A percentile compares a stretch with the other conserved stretches of the same genome.
These are phyloP conservation scores for Tetheella fluctuosa DNA, from an alignment of 2,888 invertebrate species.

Conservation along the genomic window DNA sequence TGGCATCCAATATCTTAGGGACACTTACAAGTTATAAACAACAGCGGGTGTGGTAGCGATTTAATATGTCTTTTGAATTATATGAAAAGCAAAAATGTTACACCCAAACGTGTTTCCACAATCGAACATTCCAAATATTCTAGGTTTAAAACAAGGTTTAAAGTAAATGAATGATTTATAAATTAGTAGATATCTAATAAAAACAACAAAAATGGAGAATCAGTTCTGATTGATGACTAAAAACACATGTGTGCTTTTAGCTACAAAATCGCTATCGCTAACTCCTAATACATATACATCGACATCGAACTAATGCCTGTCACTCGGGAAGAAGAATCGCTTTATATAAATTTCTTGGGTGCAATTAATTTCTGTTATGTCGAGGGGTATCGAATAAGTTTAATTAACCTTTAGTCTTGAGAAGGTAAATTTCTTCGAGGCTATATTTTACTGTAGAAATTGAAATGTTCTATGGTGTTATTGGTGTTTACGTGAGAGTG, in stretches of 20 bases:
- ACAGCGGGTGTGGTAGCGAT: conserved; percentile 19
- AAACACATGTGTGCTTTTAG: not conserved
- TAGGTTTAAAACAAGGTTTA: too few relatives aligned
- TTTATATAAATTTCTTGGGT: conserved; percentile 73
- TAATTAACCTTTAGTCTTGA: conserved; percentile 61
- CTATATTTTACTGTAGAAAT: conserved; percentile 16
- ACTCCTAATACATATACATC: conserved; percentile 33
- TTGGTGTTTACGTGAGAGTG: not conserved
- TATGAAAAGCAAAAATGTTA: too few relatives aligned
- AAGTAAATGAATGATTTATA: too few relatives aligned
- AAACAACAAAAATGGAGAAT: too few relatives aligned
- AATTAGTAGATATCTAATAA: too few relatives aligned
- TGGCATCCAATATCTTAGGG: conserved; percentile 66
- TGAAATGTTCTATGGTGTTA: conserved; percentile 19
- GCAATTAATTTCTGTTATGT: conserved; percentile 76
- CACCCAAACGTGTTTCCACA: too few relatives aligned
- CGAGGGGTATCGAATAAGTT: conserved; percentile 63
- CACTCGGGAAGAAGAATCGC: conserved; percentile 71
- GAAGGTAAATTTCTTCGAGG: conserved; percentile 28
- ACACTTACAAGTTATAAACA: conserved; percentile 28
- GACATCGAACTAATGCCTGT: conserved; percentile 58
- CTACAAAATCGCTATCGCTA: conserved; percentile 24
- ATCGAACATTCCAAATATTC: too few relatives aligned
- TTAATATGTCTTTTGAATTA: not conserved
- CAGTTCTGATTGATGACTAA: too few relatives aligned